Evolutionary conservation across 2,888 invertebrate genomes (phyloP).

Genomic region (Callyntrura guangdongensis): DNA sequence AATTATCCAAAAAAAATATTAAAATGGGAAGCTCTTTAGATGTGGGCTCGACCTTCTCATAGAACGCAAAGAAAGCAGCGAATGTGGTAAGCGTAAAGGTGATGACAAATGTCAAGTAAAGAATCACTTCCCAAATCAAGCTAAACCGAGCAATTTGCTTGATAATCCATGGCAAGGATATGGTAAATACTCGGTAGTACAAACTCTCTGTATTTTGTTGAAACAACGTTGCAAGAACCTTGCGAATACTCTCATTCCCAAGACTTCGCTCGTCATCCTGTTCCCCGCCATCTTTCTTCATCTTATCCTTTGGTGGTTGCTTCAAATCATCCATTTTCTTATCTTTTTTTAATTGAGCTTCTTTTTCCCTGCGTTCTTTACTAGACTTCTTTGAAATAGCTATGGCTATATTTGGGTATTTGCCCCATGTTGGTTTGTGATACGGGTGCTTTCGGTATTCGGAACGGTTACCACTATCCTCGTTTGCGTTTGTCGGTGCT

Average conservation of each 20-base stretch:
- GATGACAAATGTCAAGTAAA: constrained; percentile 57
- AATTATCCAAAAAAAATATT: too few species aligned
- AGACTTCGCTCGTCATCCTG: constrained; percentile 5
- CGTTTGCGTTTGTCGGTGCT: not conserved
- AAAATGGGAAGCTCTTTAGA: too few species aligned
- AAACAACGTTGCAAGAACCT: constrained; percentile 18
- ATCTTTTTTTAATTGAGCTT: not conserved
- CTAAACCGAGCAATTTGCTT: constrained; percentile 44
- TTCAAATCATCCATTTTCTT: not conserved
- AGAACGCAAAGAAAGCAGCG: constrained; percentile 73
- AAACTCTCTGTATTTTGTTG: not conserved
- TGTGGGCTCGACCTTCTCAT: constrained; percentile 41
- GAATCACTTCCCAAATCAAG: constrained; percentile 73
- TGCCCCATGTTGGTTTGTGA: constrained; percentile 56
- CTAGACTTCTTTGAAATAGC: not conserved
- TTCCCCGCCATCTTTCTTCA: not conserved
- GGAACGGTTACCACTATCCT: not conserved
- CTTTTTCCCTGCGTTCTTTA: not conserved
- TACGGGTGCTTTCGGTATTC: constrained; percentile 58
- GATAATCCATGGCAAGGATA: constrained; percentile 58
- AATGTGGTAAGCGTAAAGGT: constrained; percentile 69
- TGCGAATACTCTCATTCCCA: constrained; percentile 48
- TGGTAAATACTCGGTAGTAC: constrained; percentile 44
- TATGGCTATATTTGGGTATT: constrained; percentile 51
- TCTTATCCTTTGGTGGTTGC: not conserved